Base-by-base conservation (phyloP, 1,140 invertebrate genomes). In the Glossosoma conforme region DNA sequence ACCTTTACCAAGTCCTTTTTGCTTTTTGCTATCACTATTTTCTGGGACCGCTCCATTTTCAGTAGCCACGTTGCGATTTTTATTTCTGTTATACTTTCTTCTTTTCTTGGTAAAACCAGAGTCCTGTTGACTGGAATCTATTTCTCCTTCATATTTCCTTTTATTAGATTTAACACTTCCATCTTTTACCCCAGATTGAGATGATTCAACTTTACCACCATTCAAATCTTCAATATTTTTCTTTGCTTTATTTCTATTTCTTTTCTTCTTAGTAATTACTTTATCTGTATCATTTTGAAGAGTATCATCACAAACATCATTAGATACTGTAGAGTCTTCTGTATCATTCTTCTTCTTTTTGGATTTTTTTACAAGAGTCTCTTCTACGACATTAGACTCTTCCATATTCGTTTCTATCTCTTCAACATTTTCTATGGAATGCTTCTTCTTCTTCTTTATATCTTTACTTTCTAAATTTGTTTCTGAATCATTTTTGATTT, bases 111-210 rank as follows among this genome's bases (percentile, higher is more conserved):
- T n/a, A n/a, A n/a, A n/a, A n/a, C n/a, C n/a, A 28, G 38, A 5
- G 24, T 14, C 2, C 13, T 50, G 44, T 44, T 50, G 32, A 2
- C 28, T 49, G 36, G 59, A 9, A 25, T 56, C 38, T 13, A 42
- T 43, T 46, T 56, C 54, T 10, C 50, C 45, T 18, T 53, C 62
- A 19, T 51, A 62, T 45, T 63, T 66, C 47, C 65, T 63, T 32
- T 52, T 58, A 32, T 51, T 44, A 8, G 38, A n/a, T n/a, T n/a
- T n/a, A n/a, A n/a, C n/a, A n/a, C n/a, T n/a, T n/a, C n/a, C n/a
- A n/a, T n/a, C n/a, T n/a, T n/a, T n/a, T n/a, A n/a, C n/a, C n/a
- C n/a, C n/a, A n/a, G n/a, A n/a, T n/a, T n/a, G n/a, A n/a, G n/a
- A n/a, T n/a, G n/a, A n/a, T n/a, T n/a, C n/a, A n/a, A n/a, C n/a